These are phyloP conservation scores for Manacus vitellinus DNA, from an alignment of 2,113 vertebrate genomes.

Conservation along the genomic window DNA sequence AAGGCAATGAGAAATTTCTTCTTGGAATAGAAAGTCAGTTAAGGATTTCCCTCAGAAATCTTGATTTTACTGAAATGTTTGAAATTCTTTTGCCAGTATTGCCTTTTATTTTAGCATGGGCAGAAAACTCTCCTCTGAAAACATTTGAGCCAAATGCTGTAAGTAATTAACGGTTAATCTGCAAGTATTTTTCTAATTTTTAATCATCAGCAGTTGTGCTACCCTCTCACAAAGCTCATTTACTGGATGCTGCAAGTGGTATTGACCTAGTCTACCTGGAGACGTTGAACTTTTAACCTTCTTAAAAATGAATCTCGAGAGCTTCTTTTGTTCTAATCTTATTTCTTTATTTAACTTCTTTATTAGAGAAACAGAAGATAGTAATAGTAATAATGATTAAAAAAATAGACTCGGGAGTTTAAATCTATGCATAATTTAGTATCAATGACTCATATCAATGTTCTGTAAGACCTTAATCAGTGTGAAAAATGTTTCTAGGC, in stretches of 20 bases:
- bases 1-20: not conserved
- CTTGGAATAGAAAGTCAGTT: not conserved
- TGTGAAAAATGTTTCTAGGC: not conserved
- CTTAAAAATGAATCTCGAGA: not conserved
- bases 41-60: not conserved
- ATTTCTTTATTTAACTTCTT: not conserved
- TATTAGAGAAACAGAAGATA: not conserved
- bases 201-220: not conserved
- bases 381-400: not conserved
- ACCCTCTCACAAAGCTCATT: not conserved
- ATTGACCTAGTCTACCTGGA: not conserved
- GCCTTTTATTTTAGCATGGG: not conserved
- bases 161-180: not conserved
- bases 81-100: not conserved
- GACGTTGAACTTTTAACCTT: not conserved
- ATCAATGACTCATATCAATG: not conserved
- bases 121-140: not conserved
- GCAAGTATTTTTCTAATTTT: not conserved
- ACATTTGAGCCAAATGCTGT: not conserved
- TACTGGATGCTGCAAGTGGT: not conserved
- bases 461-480: not conserved
- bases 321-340: not conserved
- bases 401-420: not conserved
- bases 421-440: constrained; percentile 3
- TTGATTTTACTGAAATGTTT: not conserved